Evolutionary conservation across 1,140 invertebrate genomes (phyloP).

Genomic region (Trichoplusia ni): DNA sequence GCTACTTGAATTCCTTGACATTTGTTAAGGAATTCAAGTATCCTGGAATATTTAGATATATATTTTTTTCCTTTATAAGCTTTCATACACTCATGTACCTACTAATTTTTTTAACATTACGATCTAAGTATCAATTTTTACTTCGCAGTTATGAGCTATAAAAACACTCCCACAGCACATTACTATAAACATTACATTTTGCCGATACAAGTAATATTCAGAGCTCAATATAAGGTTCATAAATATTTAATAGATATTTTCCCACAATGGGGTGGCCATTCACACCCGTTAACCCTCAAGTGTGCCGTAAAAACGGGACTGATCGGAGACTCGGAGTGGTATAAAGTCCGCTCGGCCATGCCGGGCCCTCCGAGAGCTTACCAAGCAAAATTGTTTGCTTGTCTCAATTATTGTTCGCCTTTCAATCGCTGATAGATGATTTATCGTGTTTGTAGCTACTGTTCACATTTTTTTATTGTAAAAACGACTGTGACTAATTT

Average conservation of each 20-base stretch:
- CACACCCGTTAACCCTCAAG: conserved; percentile 74
- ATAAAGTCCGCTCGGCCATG: conserved; percentile 60
- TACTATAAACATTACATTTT: conserved; percentile 55
- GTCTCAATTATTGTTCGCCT: conserved; percentile 61
- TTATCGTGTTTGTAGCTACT: conserved; percentile 3
- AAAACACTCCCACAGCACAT: conserved; percentile 47
- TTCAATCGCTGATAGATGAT: conserved; percentile 33
- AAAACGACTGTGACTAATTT: conserved; percentile 6
- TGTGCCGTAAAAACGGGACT: conserved; percentile 66
- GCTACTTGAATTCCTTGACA: no score
- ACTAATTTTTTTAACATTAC: conserved; percentile 27
- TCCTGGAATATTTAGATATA: no score
- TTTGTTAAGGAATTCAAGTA: no score
- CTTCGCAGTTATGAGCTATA: conserved; percentile 35
- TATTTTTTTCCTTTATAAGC: conserved; percentile 1
- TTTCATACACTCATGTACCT: not conserved
- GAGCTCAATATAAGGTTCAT: conserved; percentile 60
- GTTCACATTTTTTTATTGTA: conserved; percentile 11
- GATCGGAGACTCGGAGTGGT: conserved; percentile 76
- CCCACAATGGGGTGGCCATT: conserved; percentile 78
- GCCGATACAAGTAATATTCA: conserved; percentile 56
- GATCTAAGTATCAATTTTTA: conserved; percentile 29
- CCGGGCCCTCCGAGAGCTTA: conserved; percentile 56
- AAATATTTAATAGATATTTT: conserved; percentile 80
- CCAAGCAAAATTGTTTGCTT: conserved; percentile 72